phyloP scores from a whole-genome alignment of 2,888 invertebrate species.

The Ennomos quercinarius region DNA sequence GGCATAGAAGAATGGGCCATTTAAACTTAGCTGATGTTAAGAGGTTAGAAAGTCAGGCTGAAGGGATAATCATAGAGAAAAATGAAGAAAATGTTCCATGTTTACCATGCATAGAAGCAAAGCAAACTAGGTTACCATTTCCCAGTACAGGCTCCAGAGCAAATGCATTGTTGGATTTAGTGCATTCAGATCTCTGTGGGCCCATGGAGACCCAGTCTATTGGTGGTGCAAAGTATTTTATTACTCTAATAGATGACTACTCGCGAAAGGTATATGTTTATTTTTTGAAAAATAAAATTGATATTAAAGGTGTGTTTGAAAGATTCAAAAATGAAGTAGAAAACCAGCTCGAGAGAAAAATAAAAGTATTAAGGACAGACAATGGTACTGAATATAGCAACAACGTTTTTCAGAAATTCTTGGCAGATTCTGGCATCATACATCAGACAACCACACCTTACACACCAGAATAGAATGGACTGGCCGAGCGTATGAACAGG shows the following conservation, averaged over 20 bases:
- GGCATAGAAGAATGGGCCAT: conserved; percentile 40
- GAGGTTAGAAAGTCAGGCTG: conserved; percentile 32
- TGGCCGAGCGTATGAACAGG: conserved; percentile 38
- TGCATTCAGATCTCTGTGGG: conserved; percentile 20
- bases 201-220: conserved; percentile 30
- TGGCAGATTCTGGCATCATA: conserved; percentile 2
- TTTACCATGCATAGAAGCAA: conserved; percentile 36
- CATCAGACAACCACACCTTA: conserved; percentile 32
- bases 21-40: conserved; percentile 39
- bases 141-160: neutral
- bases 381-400: too few relatives aligned
- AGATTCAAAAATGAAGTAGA: too few relatives aligned
- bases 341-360: too few relatives aligned
- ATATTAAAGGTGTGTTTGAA: too few relatives aligned
- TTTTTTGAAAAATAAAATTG: too few relatives aligned
- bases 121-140: conserved; percentile 23
- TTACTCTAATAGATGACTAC: conserved; percentile 39
- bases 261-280: too few relatives aligned
- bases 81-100: conserved; percentile 15
- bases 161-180: neutral
- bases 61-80: conserved; percentile 25
- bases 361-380: too few relatives aligned
- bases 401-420: too few relatives aligned
- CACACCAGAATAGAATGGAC: conserved; percentile 28
- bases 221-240: conserved; percentile 36